Evolutionary conservation across 2,113 vertebrate genomes (phyloP).

Genomic region (Sinocyclocheilus maitianheensis): DNA sequence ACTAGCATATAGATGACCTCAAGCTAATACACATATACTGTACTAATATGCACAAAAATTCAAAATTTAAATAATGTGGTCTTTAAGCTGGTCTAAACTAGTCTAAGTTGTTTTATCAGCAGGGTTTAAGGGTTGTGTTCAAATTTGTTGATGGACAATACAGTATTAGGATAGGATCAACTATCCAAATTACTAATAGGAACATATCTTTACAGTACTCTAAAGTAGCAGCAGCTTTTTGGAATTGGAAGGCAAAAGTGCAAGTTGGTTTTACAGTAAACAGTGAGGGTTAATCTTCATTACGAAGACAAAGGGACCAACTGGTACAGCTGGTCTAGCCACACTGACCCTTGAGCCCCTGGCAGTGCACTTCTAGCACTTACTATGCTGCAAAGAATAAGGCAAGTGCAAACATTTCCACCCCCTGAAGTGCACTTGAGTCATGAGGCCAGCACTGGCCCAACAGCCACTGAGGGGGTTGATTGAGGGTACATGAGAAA

Average conservation of each 20-base stretch:
- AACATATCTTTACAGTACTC: too few species aligned
- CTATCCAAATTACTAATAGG: too few species aligned
- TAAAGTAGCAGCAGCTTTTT: background rate
- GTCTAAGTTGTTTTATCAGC: background rate
- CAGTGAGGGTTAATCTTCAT: conserved; percentile 60
- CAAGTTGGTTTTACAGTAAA: conserved; percentile 56
- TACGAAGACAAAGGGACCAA: conserved; percentile 63
- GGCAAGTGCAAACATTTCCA: conserved; percentile 20
- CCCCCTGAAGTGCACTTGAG: conserved; percentile 18
- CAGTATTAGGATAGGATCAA: too few species aligned
- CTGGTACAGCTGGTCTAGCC: conserved; percentile 52
- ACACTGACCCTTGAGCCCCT: conserved; percentile 30
- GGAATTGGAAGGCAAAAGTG: background rate
- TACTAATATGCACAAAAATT: background rate
- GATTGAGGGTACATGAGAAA: conserved; percentile 38
- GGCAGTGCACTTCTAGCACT: conserved; percentile 31
- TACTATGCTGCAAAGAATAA: conserved; percentile 13
- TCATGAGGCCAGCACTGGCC: conserved; percentile 24
- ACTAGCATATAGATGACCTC: background rate
- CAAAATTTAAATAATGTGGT: too few species aligned
- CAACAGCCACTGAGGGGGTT: background rate
- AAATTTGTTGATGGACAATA: too few species aligned
- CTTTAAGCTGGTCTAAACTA: background rate
- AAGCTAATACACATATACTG: background rate
- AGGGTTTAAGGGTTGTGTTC: too few species aligned